Conservation (phyloP, 2,888 invertebrate genomes). For the Drosophila eohydei region DNA sequence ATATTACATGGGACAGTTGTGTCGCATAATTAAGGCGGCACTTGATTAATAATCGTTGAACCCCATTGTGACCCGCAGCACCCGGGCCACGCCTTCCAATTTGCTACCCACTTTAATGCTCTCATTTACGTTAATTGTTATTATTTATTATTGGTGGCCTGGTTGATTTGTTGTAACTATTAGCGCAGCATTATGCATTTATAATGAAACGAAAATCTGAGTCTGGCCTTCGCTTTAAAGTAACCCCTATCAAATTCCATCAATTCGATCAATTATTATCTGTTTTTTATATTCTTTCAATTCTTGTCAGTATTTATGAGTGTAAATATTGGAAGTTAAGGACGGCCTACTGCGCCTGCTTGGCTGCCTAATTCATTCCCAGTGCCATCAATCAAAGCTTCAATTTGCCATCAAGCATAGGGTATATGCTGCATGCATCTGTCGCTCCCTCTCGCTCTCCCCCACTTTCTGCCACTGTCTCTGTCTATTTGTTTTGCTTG, state of each 20-base stretch:
- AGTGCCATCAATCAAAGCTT: slow-evolving; percentile 68
- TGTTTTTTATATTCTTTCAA: slow-evolving; percentile 27
- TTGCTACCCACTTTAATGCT: slow-evolving; percentile 12
- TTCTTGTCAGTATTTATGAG: slow-evolving; percentile 64
- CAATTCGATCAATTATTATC: slow-evolving; percentile 66
- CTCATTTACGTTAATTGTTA: slow-evolving; percentile 25
- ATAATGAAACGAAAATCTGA: slow-evolving; percentile 68
- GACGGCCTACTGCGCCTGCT: slow-evolving; percentile 26
- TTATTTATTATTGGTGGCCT: slow-evolving; percentile 51
- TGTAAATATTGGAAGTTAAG: slow-evolving; percentile 71
- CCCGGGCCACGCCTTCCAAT: slow-evolving; percentile 50
- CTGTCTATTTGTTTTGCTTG: slow-evolving; percentile 7
- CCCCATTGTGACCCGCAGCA: slow-evolving; percentile 61
- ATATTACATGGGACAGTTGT: slow-evolving; percentile 37
- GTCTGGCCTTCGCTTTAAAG: slow-evolving; percentile 53
- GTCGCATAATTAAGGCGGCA: slow-evolving; percentile 68
- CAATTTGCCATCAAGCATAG: slow-evolving; percentile 50
- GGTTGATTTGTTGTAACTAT: slow-evolving; percentile 71
- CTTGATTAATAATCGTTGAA: slow-evolving; percentile 81
- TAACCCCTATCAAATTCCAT: slow-evolving; percentile 37
- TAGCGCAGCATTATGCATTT: slow-evolving; percentile 61
- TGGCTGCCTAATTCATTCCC: slow-evolving; percentile 42
- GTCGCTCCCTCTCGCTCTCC: slow-evolving; percentile 10
- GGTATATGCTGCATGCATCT: slow-evolving; percentile 9
- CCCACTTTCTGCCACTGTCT: slow-evolving; percentile 1